Base-by-base conservation (phyloP, 2,888 invertebrate genomes). In the Torymus auratus region DNA sequence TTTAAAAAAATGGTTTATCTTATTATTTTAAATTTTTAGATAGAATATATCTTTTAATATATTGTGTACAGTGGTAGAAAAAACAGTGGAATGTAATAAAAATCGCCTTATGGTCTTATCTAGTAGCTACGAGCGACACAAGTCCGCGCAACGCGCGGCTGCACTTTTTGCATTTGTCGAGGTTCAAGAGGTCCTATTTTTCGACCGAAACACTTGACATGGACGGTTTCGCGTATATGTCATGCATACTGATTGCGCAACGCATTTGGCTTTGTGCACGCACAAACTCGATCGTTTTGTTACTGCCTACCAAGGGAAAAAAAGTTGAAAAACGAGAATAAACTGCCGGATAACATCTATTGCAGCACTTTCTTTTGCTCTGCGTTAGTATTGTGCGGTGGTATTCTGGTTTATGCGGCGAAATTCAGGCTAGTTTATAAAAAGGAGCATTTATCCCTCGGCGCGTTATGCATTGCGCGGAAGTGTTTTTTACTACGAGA, bases 131-230 rank as follows among this genome's bases (percentile, higher is more conserved):
- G 7, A 41, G 41, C 41, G 41, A 7, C 41, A 41, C 41, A 41
- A 41, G 7, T 41, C 41, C 41, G 7, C 7, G 41, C 41, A 41
- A 41, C 41, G 41, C 41, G 41, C 7, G 41, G 41, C 7, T 41
- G 41, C 41, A 41, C 41, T 41, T 41, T 20, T 41, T 41, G 41
- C 41, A 41, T 55, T 73, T 61, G 68, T 20, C 4, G 14, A 15
- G n/a, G 56, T 20, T 77, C 41, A 11, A 70, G 55, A n/a, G 11
- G 20, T 56, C 52, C 65, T 75, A 68, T 28, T 77, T 65, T 65
- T 70, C 23, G 50, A 41, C 41, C 14, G 56, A n/a, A 52, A 50
- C 58, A 64, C 77, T 70, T 77, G 70, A 60, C 71, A 71, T 20
- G n/a, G 28, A 71, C 58, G 23, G 15, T 41, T 28, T 62, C 14